Conservation (phyloP, 2,888 invertebrate genomes). For the Drosophila melanocephala region DNA sequence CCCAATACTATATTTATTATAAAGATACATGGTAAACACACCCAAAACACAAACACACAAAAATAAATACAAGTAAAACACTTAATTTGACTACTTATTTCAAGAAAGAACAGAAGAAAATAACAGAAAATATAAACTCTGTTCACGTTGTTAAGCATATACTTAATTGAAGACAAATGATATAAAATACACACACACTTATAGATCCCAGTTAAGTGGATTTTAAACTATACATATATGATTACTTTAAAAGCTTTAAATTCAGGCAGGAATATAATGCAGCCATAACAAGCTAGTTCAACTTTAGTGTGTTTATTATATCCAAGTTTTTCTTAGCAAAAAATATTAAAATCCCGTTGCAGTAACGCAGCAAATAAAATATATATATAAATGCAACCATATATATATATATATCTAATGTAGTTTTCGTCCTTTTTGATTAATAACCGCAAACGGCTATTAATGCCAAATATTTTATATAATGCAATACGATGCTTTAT, state of each 20-base stretch:
- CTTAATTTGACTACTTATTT: constrained; percentile 69
- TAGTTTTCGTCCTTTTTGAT: constrained; percentile 65
- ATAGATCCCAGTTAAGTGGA: constrained; percentile 38
- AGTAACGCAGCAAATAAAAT: constrained; percentile 50
- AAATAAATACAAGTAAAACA: constrained; percentile 38
- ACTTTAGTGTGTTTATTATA: constrained; percentile 75
- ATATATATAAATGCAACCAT: constrained; percentile 37
- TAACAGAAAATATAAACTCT: constrained; percentile 17
- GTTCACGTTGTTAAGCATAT: constrained; percentile 56
- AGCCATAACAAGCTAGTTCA: constrained; percentile 60
- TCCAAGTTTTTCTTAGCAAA: constrained; percentile 62
- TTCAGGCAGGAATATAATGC: constrained; percentile 53
- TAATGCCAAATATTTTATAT: constrained; percentile 45
- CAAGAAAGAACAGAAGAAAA: constrained; percentile 11
- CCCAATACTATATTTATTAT: constrained; percentile 42
- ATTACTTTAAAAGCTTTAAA: constrained; percentile 68
- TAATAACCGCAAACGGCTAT: constrained; percentile 37
- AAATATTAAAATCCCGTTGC: constrained; percentile 56
- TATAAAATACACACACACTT: constrained; percentile 27
- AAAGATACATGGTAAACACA: constrained; percentile 46
- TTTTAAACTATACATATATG: constrained; percentile 39
- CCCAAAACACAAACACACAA: constrained; percentile 11
- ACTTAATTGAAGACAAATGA: constrained; percentile 19
- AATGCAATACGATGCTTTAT: constrained; percentile 29
- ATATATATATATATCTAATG: constrained; percentile 50